Percentiles rank a stretch among this genome's conserved stretches.
Conservation (phyloP, 2,888 invertebrate genomes). For the Xanthia togata region DNA sequence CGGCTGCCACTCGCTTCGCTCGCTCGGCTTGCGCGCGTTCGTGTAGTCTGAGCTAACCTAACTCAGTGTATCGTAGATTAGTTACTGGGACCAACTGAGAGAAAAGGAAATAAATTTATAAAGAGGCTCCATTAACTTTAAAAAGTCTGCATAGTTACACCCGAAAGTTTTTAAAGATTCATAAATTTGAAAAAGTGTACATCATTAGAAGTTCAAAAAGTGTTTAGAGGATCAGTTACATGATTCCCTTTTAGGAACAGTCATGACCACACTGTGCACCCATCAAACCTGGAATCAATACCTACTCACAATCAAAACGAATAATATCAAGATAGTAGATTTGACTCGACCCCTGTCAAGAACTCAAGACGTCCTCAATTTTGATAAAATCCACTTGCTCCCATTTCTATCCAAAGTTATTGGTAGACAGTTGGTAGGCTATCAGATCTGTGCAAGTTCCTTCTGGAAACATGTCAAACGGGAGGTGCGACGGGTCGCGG, state of each 20-base stretch:
- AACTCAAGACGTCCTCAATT: slow-evolving; percentile 43
- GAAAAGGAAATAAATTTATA: not conserved
- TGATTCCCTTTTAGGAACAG: not conserved
- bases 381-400: slow-evolving; percentile 60
- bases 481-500: slow-evolving; percentile 71
- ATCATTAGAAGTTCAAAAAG: not conserved
- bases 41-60: no score
- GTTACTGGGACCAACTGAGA: not conserved
- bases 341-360: slow-evolving; percentile 55
- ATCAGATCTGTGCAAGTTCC: slow-evolving; percentile 62
- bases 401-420: slow-evolving; percentile 64
- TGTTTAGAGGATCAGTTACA: not conserved
- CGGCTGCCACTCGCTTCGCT: no score
- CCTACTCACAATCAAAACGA: slow-evolving; percentile 29
- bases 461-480: slow-evolving; percentile 76
- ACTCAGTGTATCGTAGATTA: not conserved
- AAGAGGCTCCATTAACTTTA: not conserved
- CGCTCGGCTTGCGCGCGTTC: not conserved
- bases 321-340: slow-evolving; percentile 31
- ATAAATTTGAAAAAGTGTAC: not conserved
- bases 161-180: not conserved
- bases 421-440: slow-evolving; percentile 47
- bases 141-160: no score
- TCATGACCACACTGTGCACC: not conserved
- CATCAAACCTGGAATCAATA: not conserved